Evolutionary conservation across 2,113 vertebrate species (phyloP), one percentile per base, ranked within the genome.

Genomic region (Stomatorhinus ivindoensis): DNA sequence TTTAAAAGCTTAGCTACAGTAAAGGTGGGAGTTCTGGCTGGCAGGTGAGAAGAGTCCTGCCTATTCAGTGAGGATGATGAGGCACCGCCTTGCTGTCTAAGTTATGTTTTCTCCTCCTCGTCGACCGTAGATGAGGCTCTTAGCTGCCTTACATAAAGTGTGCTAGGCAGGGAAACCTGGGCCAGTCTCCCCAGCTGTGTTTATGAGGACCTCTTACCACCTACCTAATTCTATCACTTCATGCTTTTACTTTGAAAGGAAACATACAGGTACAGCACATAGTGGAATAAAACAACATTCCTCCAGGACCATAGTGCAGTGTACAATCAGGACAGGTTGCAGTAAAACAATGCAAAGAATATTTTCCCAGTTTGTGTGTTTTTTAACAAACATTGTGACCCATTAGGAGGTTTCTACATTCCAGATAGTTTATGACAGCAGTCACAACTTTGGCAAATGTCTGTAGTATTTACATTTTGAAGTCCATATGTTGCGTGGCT

Each of bases 401-500:
- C 5, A 1, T 84, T 47, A 47, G 21, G 44, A 82, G 8, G 39
- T 61, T 55, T 39, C 21, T 35, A 24, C 11, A 61, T 90, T 89
- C 92, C 35, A 89, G 90, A 90, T 5, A 82, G 39, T 44, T 82
- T 82, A 44, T 44, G 42, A 82, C 17, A 82, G 42, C 39, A 8
- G 39, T 44, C 76, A 7, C 35, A 82, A n/a, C 19, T n/a, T 83
- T 47, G 21, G 69, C 3, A 47, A 42, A 84, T n/a, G 44, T 84
- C 44, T 24, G 44, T 13, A 47, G 80, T n/a, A 47, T 84, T 21
- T 76, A 76, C 35, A 76, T 76, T 17, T 39, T 76, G 69, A 35
- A 76, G 69, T 76, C 9, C 4, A 42, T 42, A 39, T 84, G n/a
- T 42, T 21, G 82, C 2, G 8, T 2, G 24, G 82, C 39, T 84